A percentile compares a stretch with the other conserved stretches of the same genome.
Evolutionary conservation across 2,797 vertebrate species (phyloP).

Genomic region (Chromobotia macracanthus): DNA sequence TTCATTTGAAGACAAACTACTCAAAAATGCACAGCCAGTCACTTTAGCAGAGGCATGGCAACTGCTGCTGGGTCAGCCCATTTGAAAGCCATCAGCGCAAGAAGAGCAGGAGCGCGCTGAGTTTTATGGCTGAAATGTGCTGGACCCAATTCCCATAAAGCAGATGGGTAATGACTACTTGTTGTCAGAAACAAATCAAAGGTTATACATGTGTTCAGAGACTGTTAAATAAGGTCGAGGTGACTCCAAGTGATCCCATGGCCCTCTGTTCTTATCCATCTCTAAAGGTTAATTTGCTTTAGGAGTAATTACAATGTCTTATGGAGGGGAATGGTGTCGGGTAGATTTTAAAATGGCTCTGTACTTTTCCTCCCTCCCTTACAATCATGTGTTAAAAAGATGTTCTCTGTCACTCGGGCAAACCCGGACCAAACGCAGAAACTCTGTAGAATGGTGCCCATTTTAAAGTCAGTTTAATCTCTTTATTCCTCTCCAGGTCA

Average conservation of each 20-base stretch:
- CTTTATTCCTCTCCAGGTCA: slow-evolving; percentile 79
- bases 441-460: neutral
- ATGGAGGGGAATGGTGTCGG: slow-evolving; percentile 73
- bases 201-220: slow-evolving; percentile 77
- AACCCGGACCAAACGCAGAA: slow-evolving; percentile 53
- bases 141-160: slow-evolving; percentile 74
- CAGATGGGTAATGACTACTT: slow-evolving; percentile 83
- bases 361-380: slow-evolving; percentile 66
- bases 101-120: slow-evolving; percentile 49
- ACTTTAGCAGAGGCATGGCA: slow-evolving; percentile 38
- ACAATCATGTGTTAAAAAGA: slow-evolving; percentile 74
- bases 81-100: slow-evolving; percentile 67
- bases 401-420: slow-evolving; percentile 49
- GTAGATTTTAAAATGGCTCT: slow-evolving; percentile 74
- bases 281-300: slow-evolving; percentile 81
- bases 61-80: slow-evolving; percentile 63
- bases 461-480: slow-evolving; percentile 3
- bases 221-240: slow-evolving; percentile 81
- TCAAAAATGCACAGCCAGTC: slow-evolving; percentile 49
- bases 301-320: slow-evolving; percentile 80
- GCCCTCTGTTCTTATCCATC: slow-evolving; percentile 68
- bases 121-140: slow-evolving; percentile 71
- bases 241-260: slow-evolving; percentile 76
- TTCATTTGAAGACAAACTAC: neutral
- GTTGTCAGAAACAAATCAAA: slow-evolving; percentile 79